phyloP scores from a whole-genome alignment of 2,113 vertebrate species.

The Pavo muticus region DNA sequence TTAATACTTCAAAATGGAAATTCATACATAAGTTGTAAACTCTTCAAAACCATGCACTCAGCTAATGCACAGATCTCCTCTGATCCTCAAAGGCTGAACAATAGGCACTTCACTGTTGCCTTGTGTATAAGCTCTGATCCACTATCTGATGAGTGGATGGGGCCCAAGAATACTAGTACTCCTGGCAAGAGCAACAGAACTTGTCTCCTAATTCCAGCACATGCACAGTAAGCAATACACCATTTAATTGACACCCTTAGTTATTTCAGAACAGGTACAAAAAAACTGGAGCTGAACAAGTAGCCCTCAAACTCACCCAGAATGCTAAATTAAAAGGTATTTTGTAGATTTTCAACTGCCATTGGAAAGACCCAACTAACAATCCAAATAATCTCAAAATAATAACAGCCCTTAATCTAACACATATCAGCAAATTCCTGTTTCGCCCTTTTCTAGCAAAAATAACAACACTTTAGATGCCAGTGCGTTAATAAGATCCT shows the following conservation, averaged over 20 bases:
- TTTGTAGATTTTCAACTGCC: slow-evolving; percentile 31
- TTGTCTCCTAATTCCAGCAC: neutral
- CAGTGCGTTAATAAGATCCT: slow-evolving; percentile 82
- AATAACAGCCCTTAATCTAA: slow-evolving; percentile 79
- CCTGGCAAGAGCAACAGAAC: neutral
- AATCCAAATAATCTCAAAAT: slow-evolving; percentile 75
- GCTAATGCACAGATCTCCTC: neutral
- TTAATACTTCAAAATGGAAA: neutral
- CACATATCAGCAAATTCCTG: slow-evolving; percentile 81
- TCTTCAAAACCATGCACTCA: neutral
- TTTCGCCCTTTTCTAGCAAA: slow-evolving; percentile 82
- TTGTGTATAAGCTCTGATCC: neutral
- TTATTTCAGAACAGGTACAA: neutral
- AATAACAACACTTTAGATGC: slow-evolving; percentile 80
- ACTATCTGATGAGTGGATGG: neutral
- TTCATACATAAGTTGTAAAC: neutral
- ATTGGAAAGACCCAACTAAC: slow-evolving; percentile 57
- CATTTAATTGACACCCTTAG: neutral
- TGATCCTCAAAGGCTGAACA: neutral
- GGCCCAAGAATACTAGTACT: neutral
- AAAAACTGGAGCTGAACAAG: neutral
- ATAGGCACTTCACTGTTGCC: neutral
- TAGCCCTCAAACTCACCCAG: slow-evolving; percentile 21
- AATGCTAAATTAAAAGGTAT: slow-evolving; percentile 48
- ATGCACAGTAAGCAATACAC: neutral